A percentile compares a stretch with the other conserved stretches of the same genome.
These are phyloP conservation scores for Tipula helvola DNA, from an alignment of 2,888 invertebrate genomes.

Conservation along the genomic window DNA sequence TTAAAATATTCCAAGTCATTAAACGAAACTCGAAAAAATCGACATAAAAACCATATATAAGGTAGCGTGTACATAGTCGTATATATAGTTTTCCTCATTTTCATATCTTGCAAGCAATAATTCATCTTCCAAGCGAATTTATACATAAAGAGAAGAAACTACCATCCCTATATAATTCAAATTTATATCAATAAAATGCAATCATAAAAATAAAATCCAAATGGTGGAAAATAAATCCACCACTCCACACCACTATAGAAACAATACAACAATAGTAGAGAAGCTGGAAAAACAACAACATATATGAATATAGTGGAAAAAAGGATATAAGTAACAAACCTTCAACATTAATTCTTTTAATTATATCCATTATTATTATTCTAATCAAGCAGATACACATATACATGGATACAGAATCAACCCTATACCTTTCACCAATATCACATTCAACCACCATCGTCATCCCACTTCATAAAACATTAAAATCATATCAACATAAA, in stretches of 20 bases:
- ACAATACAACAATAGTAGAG: background rate
- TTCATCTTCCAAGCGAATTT: background rate
- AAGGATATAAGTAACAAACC: background rate
- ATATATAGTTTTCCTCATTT: background rate
- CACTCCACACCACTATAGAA: background rate
- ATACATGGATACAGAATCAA: background rate
- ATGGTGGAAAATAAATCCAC: background rate
- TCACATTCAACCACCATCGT: background rate
- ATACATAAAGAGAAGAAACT: background rate
- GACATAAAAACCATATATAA: background rate
- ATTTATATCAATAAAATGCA: background rate
- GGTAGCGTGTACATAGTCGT: background rate
- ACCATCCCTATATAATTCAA: background rate
- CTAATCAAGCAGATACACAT: background rate
- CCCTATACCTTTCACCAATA: background rate
- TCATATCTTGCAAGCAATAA: background rate
- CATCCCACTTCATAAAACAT: background rate
- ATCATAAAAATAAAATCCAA: constrained; percentile 4
- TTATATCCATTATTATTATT: background rate
- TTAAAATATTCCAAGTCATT: background rate
- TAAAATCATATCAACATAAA: constrained; percentile 4
- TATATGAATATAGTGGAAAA: background rate
- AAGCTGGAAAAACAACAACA: background rate
- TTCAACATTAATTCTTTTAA: constrained; percentile 4
- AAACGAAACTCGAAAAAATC: background rate